phyloP scores from a whole-genome alignment of 2,797 vertebrate species.

The Rachycentron canadum region DNA sequence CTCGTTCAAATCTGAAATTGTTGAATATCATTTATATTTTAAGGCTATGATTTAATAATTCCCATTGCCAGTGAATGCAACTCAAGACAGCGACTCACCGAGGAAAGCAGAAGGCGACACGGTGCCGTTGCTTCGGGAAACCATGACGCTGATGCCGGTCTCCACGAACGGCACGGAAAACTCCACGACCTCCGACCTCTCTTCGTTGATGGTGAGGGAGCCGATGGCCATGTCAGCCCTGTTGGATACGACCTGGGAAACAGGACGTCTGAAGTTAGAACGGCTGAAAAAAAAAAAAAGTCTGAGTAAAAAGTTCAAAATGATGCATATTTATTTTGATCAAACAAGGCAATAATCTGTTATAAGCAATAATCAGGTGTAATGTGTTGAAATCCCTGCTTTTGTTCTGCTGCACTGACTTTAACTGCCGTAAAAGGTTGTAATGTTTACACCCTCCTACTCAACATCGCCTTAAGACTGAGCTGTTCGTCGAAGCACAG shows the following conservation, averaged over 20 bases:
- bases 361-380: no score
- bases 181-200: conserved; percentile 93
- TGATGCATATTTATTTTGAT: not conserved
- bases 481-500: not conserved
- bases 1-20: not conserved
- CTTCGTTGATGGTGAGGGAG: conserved; percentile 94
- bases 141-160: conserved; percentile 96
- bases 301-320: no score
- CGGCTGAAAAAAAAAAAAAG: not conserved
- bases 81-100: conserved; percentile 76
- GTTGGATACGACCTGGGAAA: conserved; percentile 90
- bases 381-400: not conserved
- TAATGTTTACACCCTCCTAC: not conserved
- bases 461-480: not conserved
- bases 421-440: not conserved
- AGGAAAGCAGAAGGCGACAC: conserved; percentile 95
- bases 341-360: not conserved
- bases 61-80: not conserved
- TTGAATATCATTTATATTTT: not conserved
- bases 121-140: conserved; percentile 93
- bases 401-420: not conserved
- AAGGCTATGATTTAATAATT: not conserved
- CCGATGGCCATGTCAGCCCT: conserved; percentile 95
- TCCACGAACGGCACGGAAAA: conserved; percentile 95
- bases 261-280: not conserved